phyloP scores from a whole-genome alignment of 1,140 invertebrate genomes.

The Carcinoscorpius rotundicauda region DNA sequence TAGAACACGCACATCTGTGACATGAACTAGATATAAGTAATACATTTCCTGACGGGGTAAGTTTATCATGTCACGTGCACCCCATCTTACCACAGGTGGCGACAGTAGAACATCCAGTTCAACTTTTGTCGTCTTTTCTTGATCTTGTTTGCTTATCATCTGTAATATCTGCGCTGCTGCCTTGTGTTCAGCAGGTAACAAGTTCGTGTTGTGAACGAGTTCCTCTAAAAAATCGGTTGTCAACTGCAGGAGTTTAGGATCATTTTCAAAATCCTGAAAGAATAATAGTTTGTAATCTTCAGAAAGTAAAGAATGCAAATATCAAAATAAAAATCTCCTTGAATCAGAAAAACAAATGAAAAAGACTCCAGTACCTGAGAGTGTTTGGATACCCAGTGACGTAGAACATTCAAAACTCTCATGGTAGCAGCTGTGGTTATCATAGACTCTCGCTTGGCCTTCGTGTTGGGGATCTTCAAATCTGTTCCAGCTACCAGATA shows the following conservation, averaged over 20 bases:
- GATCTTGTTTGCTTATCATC: constrained; percentile 55
- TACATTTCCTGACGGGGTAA: too few relatives aligned
- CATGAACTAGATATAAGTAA: too few relatives aligned
- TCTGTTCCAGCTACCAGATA: constrained; percentile 26
- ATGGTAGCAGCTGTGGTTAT: constrained; percentile 86
- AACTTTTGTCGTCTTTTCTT: constrained; percentile 43
- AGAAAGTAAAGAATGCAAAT: too few relatives aligned
- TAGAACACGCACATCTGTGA: too few relatives aligned
- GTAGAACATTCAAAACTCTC: constrained; percentile 77
- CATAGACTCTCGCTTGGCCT: constrained; percentile 58
- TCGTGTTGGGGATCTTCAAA: constrained; percentile 29
- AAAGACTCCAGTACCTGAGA: constrained; percentile 34
- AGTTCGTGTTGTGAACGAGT: constrained; percentile 65
- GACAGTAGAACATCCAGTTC: constrained; percentile 60
- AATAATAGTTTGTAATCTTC: neutral
- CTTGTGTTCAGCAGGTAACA: constrained; percentile 82
- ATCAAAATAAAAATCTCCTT: too few relatives aligned
- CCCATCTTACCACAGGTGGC: constrained; percentile 49
- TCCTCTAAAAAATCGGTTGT: constrained; percentile 82
- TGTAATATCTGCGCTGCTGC: constrained; percentile 67
- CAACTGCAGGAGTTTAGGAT: constrained; percentile 55
- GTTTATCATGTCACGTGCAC: too few relatives aligned
- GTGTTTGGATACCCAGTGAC: constrained; percentile 61
- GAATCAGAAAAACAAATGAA: too few relatives aligned
- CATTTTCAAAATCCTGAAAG: constrained; percentile 67